These are phyloP conservation scores for Archivesica marissinica DNA, from an alignment of 1,140 invertebrate genomes.

Conservation along the genomic window DNA sequence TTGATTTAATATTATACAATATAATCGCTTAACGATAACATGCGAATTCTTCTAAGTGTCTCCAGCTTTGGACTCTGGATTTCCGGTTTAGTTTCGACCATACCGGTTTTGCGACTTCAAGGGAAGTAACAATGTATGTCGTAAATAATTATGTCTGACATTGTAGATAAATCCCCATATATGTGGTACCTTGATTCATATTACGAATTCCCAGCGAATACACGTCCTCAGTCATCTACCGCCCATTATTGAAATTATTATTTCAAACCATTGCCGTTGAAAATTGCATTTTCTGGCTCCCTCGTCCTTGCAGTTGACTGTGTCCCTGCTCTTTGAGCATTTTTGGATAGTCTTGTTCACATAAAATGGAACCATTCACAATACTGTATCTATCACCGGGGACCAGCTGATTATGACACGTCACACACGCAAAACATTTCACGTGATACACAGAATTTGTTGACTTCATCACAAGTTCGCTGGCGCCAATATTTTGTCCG, in stretches of 20 bases:
- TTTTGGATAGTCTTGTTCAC: constrained; percentile 97
- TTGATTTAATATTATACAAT: no score
- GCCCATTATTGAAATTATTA: not conserved
- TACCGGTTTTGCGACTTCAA: no score
- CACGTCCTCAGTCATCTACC: no score
- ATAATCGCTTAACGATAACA: no score
- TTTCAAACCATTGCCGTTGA: constrained; percentile 26
- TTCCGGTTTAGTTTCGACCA: no score
- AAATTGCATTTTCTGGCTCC: constrained; percentile 48
- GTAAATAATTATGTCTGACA: no score
- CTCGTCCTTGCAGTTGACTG: constrained; percentile 55
- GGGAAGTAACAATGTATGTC: no score
- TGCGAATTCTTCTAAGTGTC: no score
- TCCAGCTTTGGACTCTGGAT: no score
- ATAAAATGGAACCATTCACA: constrained; percentile 92
- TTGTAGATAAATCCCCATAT: no score
- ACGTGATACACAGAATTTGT: constrained; percentile 93
- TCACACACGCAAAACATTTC: constrained; percentile 96
- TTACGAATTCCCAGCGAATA: no score
- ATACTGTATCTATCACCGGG: constrained; percentile 96
- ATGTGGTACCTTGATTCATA: no score
- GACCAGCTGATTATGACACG: constrained; percentile 93
- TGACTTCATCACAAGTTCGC: constrained; percentile 94
- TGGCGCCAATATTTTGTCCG: constrained; percentile 94
- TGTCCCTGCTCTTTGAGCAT: constrained; percentile 88